Evolutionary conservation across 2,797 vertebrate species (phyloP), one percentile per base, ranked within the genome.

Genomic region (Graptemys geographica): DNA sequence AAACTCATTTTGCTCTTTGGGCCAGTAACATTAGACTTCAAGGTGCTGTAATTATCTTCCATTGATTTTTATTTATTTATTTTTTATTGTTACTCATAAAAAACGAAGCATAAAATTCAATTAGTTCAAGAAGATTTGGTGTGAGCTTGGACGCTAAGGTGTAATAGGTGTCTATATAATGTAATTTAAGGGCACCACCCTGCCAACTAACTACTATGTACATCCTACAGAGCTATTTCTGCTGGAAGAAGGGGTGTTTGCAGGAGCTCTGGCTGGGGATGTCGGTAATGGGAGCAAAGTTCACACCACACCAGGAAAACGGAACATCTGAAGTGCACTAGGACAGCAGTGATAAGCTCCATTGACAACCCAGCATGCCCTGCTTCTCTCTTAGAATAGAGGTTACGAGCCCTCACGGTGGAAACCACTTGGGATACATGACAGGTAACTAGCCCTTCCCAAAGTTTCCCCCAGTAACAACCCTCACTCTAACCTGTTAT

Each of bases 41-140:
- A 96, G 92, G 92, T 89, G 85, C 80, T 95, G 3, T 86, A 92
- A 96, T 97, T 96, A 92, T 4, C 12, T 94, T 74, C 92, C 51
- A 18, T 83, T 86, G 87, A 65, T 84, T 94, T 91, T 87, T 89
- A 87, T 94, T 86, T 23, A 90, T 96, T 97, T 86, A 82, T 47
- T 55, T 89, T 94, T 94, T 91, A 95, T 95, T 97, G 94, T 97
- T 92, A 87, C 84, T 90, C 94, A 86, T 96, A 93, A 97, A 96
- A 98, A 79, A 6, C 86, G 88, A 96, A 91, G 88, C 96, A 96
- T 88, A 95, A 95, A 96, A 97, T 92, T 81, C 81, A 94, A 97
- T 97, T 93, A 92, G 83, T 85, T 94, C 93, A 82, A 86, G 57
- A 94, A 55, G 92, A 81, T 89, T 96, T 79, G 86, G 81, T 84